Evolutionary conservation across 2,113 vertebrate genomes (phyloP), one percentile per base, ranked within the genome.

Genomic region (Leptobrachium leishanense): DNA sequence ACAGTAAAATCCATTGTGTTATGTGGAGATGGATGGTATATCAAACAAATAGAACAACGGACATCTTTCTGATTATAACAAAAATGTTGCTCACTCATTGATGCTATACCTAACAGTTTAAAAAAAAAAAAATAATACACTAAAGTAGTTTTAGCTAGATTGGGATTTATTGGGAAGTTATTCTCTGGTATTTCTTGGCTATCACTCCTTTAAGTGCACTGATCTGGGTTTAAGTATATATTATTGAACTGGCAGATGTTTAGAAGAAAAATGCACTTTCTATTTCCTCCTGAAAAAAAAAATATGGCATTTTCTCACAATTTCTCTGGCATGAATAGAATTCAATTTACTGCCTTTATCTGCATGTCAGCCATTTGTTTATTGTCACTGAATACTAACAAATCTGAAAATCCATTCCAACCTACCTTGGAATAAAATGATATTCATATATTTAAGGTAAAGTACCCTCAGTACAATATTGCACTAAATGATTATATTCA

Each of bases 21-120:
- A 69, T 77, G 40, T 68, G 40, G 31, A 53, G 43, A 59, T 77
- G 43, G 66, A 43, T 43, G 42, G 69, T 68, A 77, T 77, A 66
- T 69, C 66, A 77, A 64, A 9, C 8, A 68, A 77, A 69, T 8
- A 69, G 54, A 77, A 69, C n/a, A 69, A 77, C 39, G 68, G 75
- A 11, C 43, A 54, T 41, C 53, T 85, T 41, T 68, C 77, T 87
- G 81, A 85, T 85, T 86, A 83, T 81, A 74, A 79, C 84, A 82
- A 78, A 77, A 12, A 1, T 68, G 40, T 59, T 42, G 20, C 72
- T 86, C 83, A 79, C 83, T 84, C 59, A 85, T 78, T 83, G 84
- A 88, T 85, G 10, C 81, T 83, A 80, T 84, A 81, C 84, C 77
- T 87, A 87, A 87, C 86, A 87, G 81, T 83, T 91, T 87, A 88